phyloP scores from a whole-genome alignment of 53 echinoderm and acorn worm species.

The Crossaster papposus region DNA sequence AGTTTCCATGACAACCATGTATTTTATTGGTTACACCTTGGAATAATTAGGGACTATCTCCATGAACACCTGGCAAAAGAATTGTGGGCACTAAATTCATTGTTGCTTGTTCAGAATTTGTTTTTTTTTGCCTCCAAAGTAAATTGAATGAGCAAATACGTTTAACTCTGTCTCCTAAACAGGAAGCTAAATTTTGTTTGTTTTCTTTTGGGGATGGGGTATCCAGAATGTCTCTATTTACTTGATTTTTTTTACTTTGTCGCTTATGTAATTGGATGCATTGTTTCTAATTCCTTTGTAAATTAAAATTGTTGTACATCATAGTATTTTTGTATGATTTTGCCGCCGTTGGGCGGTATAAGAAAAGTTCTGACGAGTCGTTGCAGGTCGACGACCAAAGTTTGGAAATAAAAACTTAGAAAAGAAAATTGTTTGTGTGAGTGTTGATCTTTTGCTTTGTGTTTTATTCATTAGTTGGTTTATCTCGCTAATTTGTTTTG shows the following conservation, averaged over 20 bases:
- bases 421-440: neutral
- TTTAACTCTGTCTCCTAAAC: no score
- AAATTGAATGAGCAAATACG: no score
- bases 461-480: neutral
- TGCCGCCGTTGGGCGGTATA: neutral
- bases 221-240: neutral
- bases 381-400: conserved; percentile 13
- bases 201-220: neutral
- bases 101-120: no score
- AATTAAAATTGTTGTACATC: conserved; percentile 22
- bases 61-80: no score
- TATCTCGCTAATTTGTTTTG: no score
- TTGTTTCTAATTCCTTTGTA: neutral
- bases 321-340: conserved; percentile 45
- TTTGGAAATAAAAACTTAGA: conserved; percentile 26
- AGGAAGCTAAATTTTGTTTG: neutral
- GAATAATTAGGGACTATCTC: no score
- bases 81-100: no score
- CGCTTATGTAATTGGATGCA: neutral
- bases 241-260: neutral
- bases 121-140: no score
- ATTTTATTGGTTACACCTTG: no score
- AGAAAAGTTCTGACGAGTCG: conserved; percentile 3
- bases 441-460: neutral
- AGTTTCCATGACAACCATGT: neutral